A percentile compares a stretch with the other conserved stretches of the same genome.
These are phyloP conservation scores for Oryzias melastigma DNA, from an alignment of 2,113 vertebrate genomes.

Conservation along the genomic window DNA sequence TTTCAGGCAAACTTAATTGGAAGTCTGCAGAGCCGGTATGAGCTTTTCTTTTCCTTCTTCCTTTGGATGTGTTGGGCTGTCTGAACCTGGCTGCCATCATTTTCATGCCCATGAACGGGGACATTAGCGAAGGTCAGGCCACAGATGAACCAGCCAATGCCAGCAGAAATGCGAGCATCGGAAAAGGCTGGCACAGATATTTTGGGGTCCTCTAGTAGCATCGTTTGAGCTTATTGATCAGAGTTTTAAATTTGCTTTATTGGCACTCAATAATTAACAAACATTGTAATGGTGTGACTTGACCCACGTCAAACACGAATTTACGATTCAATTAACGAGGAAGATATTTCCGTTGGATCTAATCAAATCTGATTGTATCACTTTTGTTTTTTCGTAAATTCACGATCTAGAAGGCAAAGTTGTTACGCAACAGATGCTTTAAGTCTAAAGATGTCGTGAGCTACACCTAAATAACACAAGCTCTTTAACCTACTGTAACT, in stretches of 20 bases:
- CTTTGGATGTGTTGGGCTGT: conserved; percentile 26
- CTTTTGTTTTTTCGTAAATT: too few relatives aligned
- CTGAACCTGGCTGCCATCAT: conserved; percentile 40
- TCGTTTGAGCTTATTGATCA: conserved; percentile 23
- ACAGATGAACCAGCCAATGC: conserved; percentile 61
- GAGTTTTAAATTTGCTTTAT: background rate
- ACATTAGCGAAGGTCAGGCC: conserved; percentile 81
- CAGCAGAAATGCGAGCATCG: conserved; percentile 47
- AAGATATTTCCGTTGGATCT: too few relatives aligned
- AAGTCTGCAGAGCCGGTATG: background rate
- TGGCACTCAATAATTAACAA: background rate
- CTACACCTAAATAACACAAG: too few relatives aligned
- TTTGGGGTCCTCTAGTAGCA: conserved; percentile 32
- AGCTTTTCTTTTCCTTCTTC: conserved; percentile 14
- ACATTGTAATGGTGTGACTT: too few relatives aligned
- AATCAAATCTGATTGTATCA: too few relatives aligned
- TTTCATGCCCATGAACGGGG: conserved; percentile 58
- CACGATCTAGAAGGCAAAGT: too few relatives aligned
- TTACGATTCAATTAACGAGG: too few relatives aligned
- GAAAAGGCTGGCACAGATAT: conserved; percentile 54
- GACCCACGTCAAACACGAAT: too few relatives aligned
- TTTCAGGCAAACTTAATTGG: conserved; percentile 2
- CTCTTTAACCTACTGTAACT: too few relatives aligned
- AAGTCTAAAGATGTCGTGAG: too few relatives aligned
- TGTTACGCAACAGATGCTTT: too few relatives aligned